Conservation (phyloP, 2,113 vertebrate species). For the Tiliqua scincoides region DNA sequence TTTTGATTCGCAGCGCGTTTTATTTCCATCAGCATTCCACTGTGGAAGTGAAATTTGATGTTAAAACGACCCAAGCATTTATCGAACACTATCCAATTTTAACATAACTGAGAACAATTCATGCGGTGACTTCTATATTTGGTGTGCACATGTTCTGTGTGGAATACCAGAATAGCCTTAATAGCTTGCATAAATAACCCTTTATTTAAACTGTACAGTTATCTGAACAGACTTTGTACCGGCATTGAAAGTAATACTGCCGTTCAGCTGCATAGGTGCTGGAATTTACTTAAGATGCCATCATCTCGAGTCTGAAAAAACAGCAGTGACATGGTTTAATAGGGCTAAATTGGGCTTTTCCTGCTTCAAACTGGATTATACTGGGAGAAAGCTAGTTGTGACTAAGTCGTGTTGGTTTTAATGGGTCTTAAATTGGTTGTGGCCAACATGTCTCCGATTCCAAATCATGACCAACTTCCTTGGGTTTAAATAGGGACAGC, state of each 20-base stretch:
- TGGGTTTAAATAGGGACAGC: background rate
- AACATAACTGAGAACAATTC: conserved; percentile 15
- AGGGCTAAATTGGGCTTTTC: background rate
- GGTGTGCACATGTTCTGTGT: conserved; percentile 9
- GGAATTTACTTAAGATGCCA: conserved; percentile 29
- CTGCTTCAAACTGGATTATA: background rate
- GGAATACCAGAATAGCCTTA: conserved; percentile 2
- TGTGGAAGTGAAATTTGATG: conserved; percentile 14
- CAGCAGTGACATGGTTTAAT: background rate
- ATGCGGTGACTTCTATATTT: background rate
- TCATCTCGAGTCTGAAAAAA: background rate
- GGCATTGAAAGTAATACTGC: conserved; percentile 1
- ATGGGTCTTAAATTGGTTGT: no score
- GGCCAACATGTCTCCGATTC: no score
- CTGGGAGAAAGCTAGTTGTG: background rate
- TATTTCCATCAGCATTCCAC: background rate
- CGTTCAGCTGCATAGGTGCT: background rate
- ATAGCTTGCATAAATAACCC: background rate
- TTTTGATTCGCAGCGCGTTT: conserved; percentile 36
- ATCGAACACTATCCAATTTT: background rate
- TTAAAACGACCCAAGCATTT: background rate
- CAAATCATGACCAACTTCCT: no score
- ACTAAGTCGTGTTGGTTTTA: no score
- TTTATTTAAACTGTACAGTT: background rate
- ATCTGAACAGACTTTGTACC: background rate